These are phyloP conservation scores for Pithys albifrons DNA, from an alignment of 2,113 vertebrate species.

Conservation along the genomic window DNA sequence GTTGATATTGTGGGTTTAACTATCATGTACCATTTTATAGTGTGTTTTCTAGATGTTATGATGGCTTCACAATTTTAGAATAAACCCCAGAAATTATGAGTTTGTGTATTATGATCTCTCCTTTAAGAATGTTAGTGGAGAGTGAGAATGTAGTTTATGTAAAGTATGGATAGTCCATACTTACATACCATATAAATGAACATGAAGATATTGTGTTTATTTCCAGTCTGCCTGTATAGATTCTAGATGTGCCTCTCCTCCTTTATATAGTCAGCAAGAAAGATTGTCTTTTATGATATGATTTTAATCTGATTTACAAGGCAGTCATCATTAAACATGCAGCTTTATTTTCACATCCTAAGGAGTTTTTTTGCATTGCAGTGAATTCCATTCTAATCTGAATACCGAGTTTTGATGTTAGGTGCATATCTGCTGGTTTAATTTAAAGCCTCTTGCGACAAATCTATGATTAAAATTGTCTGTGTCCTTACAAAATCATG, in stretches of 20 bases:
- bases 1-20: not conserved
- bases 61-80: not conserved
- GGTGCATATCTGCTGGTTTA: not conserved
- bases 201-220: not conserved
- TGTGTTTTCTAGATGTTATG: not conserved
- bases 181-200: not conserved
- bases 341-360: not conserved
- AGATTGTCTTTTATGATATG: not conserved
- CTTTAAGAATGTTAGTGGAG: not conserved
- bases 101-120: not conserved
- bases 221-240: not conserved
- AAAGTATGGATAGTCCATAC: not conserved
- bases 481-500: not conserved
- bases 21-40: not conserved
- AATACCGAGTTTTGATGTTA: not conserved
- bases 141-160: not conserved
- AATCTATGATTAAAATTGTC: not conserved
- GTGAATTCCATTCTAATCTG: not conserved
- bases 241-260: not conserved
- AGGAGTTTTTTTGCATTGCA: not conserved
- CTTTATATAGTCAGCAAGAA: not conserved
- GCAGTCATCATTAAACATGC: not conserved
- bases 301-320: not conserved
- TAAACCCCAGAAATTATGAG: not conserved
- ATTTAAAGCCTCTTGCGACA: not conserved